Evolutionary conservation across 1,140 invertebrate genomes (phyloP).

Genomic region (Sminthurides bifidus): DNA sequence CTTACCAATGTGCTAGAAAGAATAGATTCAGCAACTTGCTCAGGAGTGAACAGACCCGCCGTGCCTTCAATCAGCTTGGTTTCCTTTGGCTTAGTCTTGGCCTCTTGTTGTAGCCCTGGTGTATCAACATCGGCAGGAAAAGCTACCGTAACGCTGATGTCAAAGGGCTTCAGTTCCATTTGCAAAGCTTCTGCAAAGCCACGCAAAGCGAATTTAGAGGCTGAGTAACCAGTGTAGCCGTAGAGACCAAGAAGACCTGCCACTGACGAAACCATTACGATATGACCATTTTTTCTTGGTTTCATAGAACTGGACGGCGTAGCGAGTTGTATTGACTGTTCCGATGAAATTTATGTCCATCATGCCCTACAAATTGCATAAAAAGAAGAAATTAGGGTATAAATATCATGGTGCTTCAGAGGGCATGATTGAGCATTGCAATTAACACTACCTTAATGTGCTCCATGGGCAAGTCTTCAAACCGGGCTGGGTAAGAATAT

Average conservation of each 20-base stretch:
- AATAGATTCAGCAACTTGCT: constrained; percentile 65
- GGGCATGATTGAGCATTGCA: background rate
- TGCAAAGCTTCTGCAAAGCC: constrained; percentile 84
- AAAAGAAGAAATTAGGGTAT: background rate
- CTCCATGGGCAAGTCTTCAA: constrained; percentile 64
- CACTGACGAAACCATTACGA: constrained; percentile 78
- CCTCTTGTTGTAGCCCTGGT: constrained; percentile 79
- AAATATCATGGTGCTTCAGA: background rate
- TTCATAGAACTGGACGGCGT: constrained; percentile 45
- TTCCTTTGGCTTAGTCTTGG: constrained; percentile 72
- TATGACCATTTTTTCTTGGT: constrained; percentile 47
- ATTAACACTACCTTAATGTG: constrained; percentile 49
- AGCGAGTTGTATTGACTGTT: constrained; percentile 43
- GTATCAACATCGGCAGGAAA: constrained; percentile 96
- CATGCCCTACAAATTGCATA: constrained; percentile 38
- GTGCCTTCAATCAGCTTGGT: constrained; percentile 75
- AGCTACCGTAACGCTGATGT: constrained; percentile 71
- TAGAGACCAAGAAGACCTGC: constrained; percentile 81
- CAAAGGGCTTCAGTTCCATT: constrained; percentile 79
- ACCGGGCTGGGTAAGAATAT: constrained; percentile 51
- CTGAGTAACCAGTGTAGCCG: constrained; percentile 82
- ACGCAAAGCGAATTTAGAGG: constrained; percentile 85
- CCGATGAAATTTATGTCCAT: constrained; percentile 48
- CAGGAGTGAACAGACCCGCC: constrained; percentile 60
- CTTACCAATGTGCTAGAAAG: constrained; percentile 69